Base-by-base conservation (phyloP, 2,888 invertebrate species). In the Erebia palarica region DNA sequence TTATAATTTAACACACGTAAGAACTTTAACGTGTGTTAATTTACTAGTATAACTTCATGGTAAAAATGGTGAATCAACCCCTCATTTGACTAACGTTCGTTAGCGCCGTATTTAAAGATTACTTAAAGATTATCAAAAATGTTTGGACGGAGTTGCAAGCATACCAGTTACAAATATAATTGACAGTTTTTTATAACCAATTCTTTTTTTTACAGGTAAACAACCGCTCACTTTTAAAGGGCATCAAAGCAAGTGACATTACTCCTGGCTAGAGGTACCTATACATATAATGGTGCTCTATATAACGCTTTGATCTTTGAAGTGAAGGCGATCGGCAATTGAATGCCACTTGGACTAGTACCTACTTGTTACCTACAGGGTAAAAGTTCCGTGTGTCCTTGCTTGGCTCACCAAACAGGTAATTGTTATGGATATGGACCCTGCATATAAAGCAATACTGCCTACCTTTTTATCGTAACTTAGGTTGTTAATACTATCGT, bases 371-470 rank as follows among this genome's bases (percentile, higher is more conserved):
- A 65, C 36, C 36, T 58, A 27, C 53, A 13, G 53, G 16, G 14
- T 68, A 66, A 79, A 72, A 80, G 83, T 87, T 89, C 87, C 84
- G 86, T 68, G 65, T 84, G 81, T 76, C 89, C 90, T 89, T 88
- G 86, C 75, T 58, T 14, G 49, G 68, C 42, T 51, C 16, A 59
- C 47, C 42, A 18, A 65, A 61, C 61, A 42, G 49, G 60, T 68
- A 67, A 47, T 27, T 5, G 13, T 16, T 59, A 59, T n/a, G n/a
- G 63, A 69, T 59, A 59, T n/a, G n/a, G 63, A 69, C 59, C 57
- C 60, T 68, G 2, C 7, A 3, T 27, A 36, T 36, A 36, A 36
- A 36, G 7, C 7, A 36, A 36, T 36, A 36, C 36, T 36, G 36
- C 36, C 36, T 36, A 36, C 36, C 5, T 36, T 36, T 1, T 36